phyloP scores from a whole-genome alignment of 2,113 vertebrate genomes.

The Romanogobio albipinnatus region DNA sequence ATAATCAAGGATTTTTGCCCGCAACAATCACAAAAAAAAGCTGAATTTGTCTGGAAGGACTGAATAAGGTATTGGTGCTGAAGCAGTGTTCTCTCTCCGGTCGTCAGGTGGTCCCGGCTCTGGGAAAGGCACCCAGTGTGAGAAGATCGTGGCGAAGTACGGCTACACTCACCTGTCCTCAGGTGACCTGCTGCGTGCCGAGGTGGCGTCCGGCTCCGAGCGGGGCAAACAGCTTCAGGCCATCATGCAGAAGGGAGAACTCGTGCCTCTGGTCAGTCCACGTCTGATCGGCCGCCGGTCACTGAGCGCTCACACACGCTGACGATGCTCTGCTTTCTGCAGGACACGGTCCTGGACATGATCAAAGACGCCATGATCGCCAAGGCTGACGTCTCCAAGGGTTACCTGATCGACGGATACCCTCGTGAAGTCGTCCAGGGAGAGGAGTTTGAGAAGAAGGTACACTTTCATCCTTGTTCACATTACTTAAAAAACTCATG shows the following conservation, averaged over 20 bases:
- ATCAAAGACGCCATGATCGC: conserved; percentile 95
- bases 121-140: conserved; percentile 96
- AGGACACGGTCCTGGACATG: conserved; percentile 98
- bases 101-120: conserved; percentile 92
- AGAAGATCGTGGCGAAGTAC: conserved; percentile 92
- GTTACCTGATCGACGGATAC: conserved; percentile 95
- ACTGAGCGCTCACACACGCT: neutral
- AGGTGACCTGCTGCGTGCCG: conserved; percentile 91
- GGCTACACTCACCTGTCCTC: conserved; percentile 98
- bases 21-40: no score
- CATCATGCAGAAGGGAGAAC: conserved; percentile 97
- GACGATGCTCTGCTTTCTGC: conserved; percentile 32
- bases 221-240: conserved; percentile 91
- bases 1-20: no score
- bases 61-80: no score
- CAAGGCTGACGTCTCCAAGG: conserved; percentile 89
- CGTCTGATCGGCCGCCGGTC: neutral
- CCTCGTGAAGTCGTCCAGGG: conserved; percentile 96
- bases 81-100: neutral
- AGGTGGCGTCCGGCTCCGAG: conserved; percentile 90
- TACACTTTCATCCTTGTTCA: no score
- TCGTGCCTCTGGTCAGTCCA: conserved; percentile 91
- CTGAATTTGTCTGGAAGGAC: no score
- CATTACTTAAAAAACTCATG: no score
- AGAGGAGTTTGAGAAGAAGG: conserved; percentile 96